phyloP scores from a whole-genome alignment of 2,113 vertebrate genomes.

The Hyperopisus bebe region DNA sequence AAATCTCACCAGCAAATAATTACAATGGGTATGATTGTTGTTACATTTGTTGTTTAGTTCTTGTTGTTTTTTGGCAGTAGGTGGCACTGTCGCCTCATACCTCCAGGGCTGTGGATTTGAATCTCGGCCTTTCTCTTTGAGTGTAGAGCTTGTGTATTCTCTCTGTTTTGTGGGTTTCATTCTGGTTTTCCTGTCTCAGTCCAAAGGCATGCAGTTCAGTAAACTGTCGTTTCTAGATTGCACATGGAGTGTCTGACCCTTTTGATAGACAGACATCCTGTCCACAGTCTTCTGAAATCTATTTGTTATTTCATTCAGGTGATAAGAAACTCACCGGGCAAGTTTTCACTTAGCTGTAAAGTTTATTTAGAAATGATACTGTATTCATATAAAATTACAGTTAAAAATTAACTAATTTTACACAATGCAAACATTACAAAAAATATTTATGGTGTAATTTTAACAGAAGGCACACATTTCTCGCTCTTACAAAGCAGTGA shows the following conservation, averaged over 20 bases:
- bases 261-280: neutral
- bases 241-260: neutral
- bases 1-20: neutral
- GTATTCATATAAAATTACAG: conserved; percentile 20
- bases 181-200: neutral
- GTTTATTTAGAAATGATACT: conserved; percentile 17
- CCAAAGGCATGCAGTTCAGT: neutral
- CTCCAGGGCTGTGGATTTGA: neutral
- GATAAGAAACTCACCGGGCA: neutral
- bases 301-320: neutral
- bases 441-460: neutral
- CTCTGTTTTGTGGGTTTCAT: neutral
- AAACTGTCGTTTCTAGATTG: neutral
- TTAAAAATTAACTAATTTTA: conserved; percentile 2
- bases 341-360: neutral
- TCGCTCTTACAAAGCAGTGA: neutral
- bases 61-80: neutral
- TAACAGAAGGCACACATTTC: conserved; percentile 25
- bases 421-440: conserved; percentile 19
- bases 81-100: neutral
- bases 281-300: neutral
- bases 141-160: neutral
- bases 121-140: neutral
- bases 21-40: neutral
- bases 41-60: neutral